phyloP scores from a whole-genome alignment of 1,140 invertebrate genomes.

The Forficula auricularia region DNA sequence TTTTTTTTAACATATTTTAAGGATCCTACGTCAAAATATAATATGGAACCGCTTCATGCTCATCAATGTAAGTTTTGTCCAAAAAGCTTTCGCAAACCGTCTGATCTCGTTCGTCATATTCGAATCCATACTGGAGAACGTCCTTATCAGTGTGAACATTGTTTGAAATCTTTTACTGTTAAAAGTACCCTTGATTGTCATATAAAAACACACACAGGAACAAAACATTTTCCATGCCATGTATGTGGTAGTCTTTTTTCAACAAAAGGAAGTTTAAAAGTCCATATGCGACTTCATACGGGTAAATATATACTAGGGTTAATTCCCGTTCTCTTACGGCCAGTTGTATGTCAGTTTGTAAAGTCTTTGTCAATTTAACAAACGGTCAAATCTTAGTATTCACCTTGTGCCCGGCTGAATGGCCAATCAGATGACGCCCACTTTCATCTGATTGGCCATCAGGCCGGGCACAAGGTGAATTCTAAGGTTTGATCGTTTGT shows the following conservation, averaged over 20 bases:
- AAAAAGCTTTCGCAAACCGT: slow-evolving; percentile 33
- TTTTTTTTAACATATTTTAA: slow-evolving; percentile 5
- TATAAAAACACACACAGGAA: slow-evolving; percentile 33
- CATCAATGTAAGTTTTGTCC: slow-evolving; percentile 38
- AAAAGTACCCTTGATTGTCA: slow-evolving; percentile 46
- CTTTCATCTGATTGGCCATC: no score
- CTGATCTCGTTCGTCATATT: slow-evolving; percentile 32
- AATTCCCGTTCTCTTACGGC: background rate
- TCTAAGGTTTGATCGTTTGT: no score
- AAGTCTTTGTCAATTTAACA: no score
- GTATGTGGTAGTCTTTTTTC: slow-evolving; percentile 39
- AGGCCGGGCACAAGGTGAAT: no score
- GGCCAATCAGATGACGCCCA: no score
- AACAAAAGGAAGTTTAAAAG: slow-evolving; percentile 43
- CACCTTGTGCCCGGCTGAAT: no score
- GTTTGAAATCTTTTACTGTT: slow-evolving; percentile 45
- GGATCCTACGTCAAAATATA: slow-evolving; percentile 7
- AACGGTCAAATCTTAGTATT: no score
- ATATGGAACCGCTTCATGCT: slow-evolving; percentile 10
- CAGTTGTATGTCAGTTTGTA: no score
- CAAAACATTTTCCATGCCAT: slow-evolving; percentile 36
- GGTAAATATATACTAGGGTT: no score
- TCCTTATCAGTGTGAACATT: slow-evolving; percentile 43
- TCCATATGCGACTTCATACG: slow-evolving; percentile 52
- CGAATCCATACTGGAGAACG: slow-evolving; percentile 48